phyloP scores from a whole-genome alignment of 2,888 invertebrate species.

The Matsumyia berberina region DNA sequence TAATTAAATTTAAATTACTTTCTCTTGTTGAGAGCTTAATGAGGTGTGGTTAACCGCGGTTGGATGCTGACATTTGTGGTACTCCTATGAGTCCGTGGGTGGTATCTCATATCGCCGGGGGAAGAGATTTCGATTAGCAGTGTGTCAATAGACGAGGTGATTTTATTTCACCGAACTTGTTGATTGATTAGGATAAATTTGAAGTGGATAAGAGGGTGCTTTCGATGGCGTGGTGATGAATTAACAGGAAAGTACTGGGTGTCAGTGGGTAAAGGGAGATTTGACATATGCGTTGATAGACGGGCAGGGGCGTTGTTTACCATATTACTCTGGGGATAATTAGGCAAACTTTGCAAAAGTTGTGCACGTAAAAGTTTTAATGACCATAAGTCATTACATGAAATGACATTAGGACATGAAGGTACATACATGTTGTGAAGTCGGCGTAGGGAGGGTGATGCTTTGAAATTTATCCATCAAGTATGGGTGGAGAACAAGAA shows the following conservation, averaged over 20 bases:
- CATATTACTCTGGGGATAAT: too few relatives aligned
- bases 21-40: constrained; percentile 20
- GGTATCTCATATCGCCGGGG: neutral
- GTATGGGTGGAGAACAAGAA: too few relatives aligned
- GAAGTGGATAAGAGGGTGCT: neutral
- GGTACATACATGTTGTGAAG: too few relatives aligned
- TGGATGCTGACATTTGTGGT: constrained; percentile 3
- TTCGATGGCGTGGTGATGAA: neutral
- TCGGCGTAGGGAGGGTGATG: too few relatives aligned
- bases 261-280: too few relatives aligned
- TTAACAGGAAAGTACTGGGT: neutral
- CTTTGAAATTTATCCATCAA: too few relatives aligned
- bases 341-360: neutral
- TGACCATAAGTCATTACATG: too few relatives aligned
- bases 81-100: neutral
- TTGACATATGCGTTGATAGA: too few relatives aligned
- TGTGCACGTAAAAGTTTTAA: too few relatives aligned
- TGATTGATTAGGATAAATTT: constrained; percentile 20
- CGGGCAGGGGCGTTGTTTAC: too few relatives aligned
- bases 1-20: constrained; percentile 36
- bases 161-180: constrained; percentile 7
- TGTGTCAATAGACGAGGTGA: constrained; percentile 20
- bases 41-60: constrained; percentile 12
- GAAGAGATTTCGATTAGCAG: constrained; percentile 17
- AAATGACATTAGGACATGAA: too few relatives aligned